These are phyloP conservation scores for Heteractis magnifica DNA, from an alignment of 92 coral and sea anemone genomes.

Conservation along the genomic window DNA sequence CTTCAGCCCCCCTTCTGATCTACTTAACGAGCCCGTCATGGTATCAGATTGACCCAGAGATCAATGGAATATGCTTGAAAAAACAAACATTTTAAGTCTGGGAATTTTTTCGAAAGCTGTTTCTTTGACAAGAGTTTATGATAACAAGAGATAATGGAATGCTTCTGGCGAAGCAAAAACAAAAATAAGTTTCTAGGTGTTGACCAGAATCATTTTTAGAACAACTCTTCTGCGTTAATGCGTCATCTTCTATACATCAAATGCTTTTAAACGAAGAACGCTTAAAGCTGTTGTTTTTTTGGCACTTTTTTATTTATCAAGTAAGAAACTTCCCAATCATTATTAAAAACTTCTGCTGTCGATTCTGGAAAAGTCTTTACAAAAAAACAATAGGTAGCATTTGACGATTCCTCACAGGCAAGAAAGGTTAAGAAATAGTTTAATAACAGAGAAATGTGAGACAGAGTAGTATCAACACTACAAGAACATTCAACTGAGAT, in stretches of 20 bases:
- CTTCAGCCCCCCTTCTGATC: slow-evolving; percentile 1
- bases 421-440: not conserved
- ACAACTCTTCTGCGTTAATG: not conserved
- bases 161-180: slow-evolving; percentile 1
- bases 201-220: not conserved
- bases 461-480: slow-evolving; percentile 14
- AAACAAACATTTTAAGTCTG: not conserved
- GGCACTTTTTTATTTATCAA: not conserved
- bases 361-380: not conserved
- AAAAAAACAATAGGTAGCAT: not conserved
- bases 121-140: slow-evolving; percentile 8
- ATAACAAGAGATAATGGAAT: slow-evolving; percentile 1
- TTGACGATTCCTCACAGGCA: not conserved
- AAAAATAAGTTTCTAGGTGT: not conserved
- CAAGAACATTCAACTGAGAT: not conserved
- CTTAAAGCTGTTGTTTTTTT: not conserved
- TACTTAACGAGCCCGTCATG: not conserved
- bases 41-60: not conserved
- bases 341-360: not conserved
- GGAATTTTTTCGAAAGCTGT: slow-evolving; percentile 1
- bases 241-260: not conserved
- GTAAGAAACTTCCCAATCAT: not conserved
- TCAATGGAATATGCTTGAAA: not conserved
- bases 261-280: not conserved
- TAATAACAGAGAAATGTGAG: not conserved